Evolutionary conservation across 1,140 invertebrate species (phyloP).

Genomic region (Solenopsis fugax): DNA sequence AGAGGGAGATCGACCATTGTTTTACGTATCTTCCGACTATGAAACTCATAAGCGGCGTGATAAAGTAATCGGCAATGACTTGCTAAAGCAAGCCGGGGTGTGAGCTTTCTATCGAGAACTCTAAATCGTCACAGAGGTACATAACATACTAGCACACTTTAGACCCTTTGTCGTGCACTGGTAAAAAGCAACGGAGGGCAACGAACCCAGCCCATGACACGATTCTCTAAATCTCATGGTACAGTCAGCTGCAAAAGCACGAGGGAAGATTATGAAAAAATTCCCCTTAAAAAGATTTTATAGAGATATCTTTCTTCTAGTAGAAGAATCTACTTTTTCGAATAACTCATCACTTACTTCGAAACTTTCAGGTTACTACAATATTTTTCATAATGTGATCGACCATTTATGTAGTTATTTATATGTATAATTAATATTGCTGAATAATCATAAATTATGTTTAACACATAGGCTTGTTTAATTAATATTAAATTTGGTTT

Average conservation of each 20-base stretch:
- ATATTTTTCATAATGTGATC: neutral
- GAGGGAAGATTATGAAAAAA: neutral
- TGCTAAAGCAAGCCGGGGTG: conserved; percentile 3
- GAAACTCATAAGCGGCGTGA: neutral
- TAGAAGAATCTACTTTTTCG: neutral
- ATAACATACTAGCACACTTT: neutral
- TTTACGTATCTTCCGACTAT: neutral
- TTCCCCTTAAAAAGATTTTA: neutral
- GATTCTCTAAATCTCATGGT: neutral
- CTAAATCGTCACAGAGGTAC: neutral
- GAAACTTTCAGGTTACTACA: neutral
- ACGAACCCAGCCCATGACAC: conserved; percentile 2
- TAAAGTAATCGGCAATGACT: conserved; percentile 15
- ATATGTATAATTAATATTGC: neutral
- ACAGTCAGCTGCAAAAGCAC: neutral
- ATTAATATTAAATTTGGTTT: too few species aligned
- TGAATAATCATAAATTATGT: neutral
- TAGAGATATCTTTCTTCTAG: neutral
- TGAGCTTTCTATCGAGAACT: neutral
- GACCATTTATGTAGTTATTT: neutral
- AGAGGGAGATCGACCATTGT: conserved; percentile 51
- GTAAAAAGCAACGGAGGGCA: conserved; percentile 25
- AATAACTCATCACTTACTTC: neutral
- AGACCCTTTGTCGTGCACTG: conserved; percentile 25
- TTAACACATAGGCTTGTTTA: neutral